Evolutionary conservation across 2,888 invertebrate species (phyloP).

Genomic region (Galeopsomyia nigrocyanea): DNA sequence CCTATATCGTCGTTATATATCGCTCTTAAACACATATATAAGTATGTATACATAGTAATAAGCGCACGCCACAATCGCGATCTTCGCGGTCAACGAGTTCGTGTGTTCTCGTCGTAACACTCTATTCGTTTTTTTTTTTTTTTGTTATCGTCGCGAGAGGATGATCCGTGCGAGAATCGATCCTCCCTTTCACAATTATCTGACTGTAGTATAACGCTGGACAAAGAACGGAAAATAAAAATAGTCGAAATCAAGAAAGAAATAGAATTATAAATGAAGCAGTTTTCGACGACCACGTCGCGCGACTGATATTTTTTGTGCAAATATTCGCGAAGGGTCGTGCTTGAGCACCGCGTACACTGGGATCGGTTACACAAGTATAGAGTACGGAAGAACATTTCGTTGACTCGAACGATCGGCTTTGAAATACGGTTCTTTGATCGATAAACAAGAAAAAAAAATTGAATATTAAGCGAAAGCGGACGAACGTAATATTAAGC

Average conservation of each 20-base stretch:
- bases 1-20: constrained; percentile 48
- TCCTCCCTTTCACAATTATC: no score
- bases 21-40: constrained; percentile 45
- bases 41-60: constrained; percentile 50
- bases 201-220: no score
- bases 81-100: constrained; percentile 1
- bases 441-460: neutral
- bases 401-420: neutral
- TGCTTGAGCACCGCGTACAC: no score
- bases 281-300: no score
- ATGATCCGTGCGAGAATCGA: no score
- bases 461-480: no score
- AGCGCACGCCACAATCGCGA: constrained; percentile 28
- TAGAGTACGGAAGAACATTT: constrained; percentile 23
- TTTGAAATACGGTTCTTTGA: neutral
- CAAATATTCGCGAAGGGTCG: no score
- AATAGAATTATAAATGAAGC: no score
- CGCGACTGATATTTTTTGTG: no score
- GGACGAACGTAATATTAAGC: neutral
- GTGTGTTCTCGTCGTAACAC: neutral
- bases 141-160: constrained; percentile 46
- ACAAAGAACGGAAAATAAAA: no score
- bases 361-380: no score
- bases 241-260: no score
- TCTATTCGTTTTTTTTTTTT: constrained; percentile 35